Percentiles rank a stretch among this genome's conserved stretches.
Conservation (phyloP, 2,888 invertebrate genomes). For the Eupithecia exiguata region DNA sequence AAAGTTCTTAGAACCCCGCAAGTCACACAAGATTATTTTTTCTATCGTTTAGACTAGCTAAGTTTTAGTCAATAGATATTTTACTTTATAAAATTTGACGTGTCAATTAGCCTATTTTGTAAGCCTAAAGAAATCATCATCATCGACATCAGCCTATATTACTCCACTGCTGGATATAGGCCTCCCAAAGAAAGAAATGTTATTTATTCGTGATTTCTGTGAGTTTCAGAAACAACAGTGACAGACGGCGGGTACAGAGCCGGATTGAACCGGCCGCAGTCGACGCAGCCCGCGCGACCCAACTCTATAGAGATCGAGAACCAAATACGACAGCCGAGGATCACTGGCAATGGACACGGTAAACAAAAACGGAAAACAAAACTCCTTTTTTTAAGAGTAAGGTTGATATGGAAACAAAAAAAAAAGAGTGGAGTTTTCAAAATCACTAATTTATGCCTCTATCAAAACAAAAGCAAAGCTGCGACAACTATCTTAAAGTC, state of each 20-base stretch:
- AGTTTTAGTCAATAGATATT: too few species aligned
- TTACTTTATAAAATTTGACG: too few species aligned
- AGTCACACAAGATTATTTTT: too few species aligned
- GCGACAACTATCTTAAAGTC: not conserved
- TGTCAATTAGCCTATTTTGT: not conserved
- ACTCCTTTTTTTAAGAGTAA: too few species aligned
- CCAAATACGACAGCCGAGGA: constrained; percentile 58
- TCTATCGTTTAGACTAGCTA: too few species aligned
- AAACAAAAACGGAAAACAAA: not conserved
- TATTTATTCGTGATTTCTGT: not conserved
- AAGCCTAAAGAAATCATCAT: not conserved
- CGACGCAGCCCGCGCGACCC: constrained; percentile 89
- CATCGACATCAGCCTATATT: too few species aligned
- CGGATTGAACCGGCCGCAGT: constrained; percentile 64
- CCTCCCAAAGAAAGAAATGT: too few species aligned
- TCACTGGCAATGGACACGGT: constrained; percentile 80
- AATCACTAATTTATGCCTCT: too few species aligned
- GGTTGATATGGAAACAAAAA: too few species aligned
- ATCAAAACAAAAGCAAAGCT: not conserved
- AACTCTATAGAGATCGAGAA: constrained; percentile 94
- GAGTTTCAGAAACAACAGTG: constrained; percentile 65
- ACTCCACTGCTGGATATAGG: too few species aligned
- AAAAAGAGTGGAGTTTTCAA: too few species aligned
- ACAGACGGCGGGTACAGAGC: constrained; percentile 73
- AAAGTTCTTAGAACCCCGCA: too few species aligned